Conservation (phyloP, 1,140 invertebrate genomes). For the Drosophila sproati region DNA sequence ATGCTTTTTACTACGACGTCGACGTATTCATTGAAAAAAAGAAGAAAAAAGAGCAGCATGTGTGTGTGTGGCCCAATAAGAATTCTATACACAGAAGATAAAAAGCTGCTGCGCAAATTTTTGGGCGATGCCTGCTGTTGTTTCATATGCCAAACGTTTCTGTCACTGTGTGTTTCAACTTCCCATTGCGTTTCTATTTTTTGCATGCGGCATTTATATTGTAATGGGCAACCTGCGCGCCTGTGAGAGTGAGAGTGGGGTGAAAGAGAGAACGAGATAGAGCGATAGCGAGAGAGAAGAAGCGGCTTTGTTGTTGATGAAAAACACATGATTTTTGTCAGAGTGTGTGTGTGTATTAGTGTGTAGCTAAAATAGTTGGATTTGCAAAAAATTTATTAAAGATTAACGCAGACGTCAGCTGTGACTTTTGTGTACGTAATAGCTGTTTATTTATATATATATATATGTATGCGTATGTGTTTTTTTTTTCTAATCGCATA, state of each 20-base stretch:
- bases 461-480: neutral
- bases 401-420: slow-evolving; percentile 36
- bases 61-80: slow-evolving; percentile 51
- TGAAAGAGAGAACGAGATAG: slow-evolving; percentile 12
- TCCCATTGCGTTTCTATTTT: slow-evolving; percentile 46
- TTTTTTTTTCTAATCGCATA: slow-evolving; percentile 3
- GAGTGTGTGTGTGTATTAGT: slow-evolving; percentile 3
- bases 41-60: neutral
- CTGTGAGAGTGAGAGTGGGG: slow-evolving; percentile 46
- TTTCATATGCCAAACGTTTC: slow-evolving; percentile 69
- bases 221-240: slow-evolving; percentile 68
- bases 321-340: slow-evolving; percentile 72
- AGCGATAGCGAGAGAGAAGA: slow-evolving; percentile 7
- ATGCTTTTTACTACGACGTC: slow-evolving; percentile 71
- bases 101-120: slow-evolving; percentile 82
- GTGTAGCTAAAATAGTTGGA: slow-evolving; percentile 21
- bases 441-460: neutral
- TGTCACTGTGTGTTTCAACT: slow-evolving; percentile 48
- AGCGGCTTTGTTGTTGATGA: slow-evolving; percentile 52
- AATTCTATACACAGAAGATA: slow-evolving; percentile 58
- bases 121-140: slow-evolving; percentile 66
- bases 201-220: slow-evolving; percentile 72
- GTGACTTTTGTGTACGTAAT: neutral
- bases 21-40: slow-evolving; percentile 74
- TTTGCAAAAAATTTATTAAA: slow-evolving; percentile 40